Base-by-base conservation (phyloP, 2,797 vertebrate species). In the Peromyscus melanophrys region DNA sequence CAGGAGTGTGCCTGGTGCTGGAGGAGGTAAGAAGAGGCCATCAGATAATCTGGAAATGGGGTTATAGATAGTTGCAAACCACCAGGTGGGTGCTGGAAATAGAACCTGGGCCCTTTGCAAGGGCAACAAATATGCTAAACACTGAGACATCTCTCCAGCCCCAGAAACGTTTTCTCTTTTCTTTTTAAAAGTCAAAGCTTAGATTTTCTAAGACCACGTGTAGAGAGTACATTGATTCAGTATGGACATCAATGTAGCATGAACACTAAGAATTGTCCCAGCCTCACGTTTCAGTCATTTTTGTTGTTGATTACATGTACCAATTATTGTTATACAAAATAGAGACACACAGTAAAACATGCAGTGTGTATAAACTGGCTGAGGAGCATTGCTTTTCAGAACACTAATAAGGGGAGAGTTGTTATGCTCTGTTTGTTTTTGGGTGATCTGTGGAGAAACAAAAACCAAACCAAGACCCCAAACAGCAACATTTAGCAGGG, bases 401-500 rank as follows among this genome's bases (percentile, higher is more conserved):
- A 87, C 8, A 55, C 57, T 67, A 52, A 25, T 49, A 80, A 92
- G 71, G 37, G 37, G 29, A 17, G 19, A 37, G 6, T 57, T 81
- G 90, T 86, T 43, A 61, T 11, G 4, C 75, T 76, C 89, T 94
- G 59, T 93, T 96, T 82, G 52, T 76, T 63, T 97, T 97, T 57
- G 37, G 34, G 69, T 91, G 61, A 34, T 94, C 52, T 92, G 23
- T 83, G 83, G 65, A 6, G 16, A n/a, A 61, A 61, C 7, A 73
- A 77, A 94, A 80, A 91, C 88, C 73, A 97, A 87, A 34, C 0
- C 19, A 63, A 82, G 82, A 96, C 69, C 59, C 29, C 6, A 85
- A 93, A 86, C 46, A 6, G n/a, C 71, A 8, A 80, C 96, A 88
- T 90, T 97, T 94, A 94, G 40, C 49, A 89, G 93, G 76, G 89